These are phyloP conservation scores for Tetranychus cinnabarinus DNA, from an alignment of 1,140 invertebrate genomes.

Conservation along the genomic window DNA sequence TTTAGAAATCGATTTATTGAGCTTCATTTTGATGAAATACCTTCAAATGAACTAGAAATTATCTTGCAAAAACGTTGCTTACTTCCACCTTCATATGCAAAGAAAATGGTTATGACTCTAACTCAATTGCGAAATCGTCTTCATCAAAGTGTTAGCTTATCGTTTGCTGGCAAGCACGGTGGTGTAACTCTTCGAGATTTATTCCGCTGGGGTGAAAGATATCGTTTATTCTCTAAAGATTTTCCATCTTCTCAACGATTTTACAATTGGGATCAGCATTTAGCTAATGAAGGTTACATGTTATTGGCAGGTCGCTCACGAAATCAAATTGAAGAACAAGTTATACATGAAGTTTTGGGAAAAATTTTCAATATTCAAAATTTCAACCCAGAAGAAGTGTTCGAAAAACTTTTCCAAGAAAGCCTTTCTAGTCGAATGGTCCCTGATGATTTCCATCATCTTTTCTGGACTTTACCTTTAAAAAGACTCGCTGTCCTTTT, in stretches of 20 bases:
- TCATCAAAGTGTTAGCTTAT: slow-evolving; percentile 29
- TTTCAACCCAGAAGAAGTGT: slow-evolving; percentile 44
- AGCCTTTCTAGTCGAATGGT: slow-evolving; percentile 1
- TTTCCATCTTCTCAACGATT: slow-evolving; percentile 25
- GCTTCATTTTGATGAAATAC: slow-evolving; percentile 88
- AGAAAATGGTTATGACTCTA: slow-evolving; percentile 81
- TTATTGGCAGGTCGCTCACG: slow-evolving; percentile 78
- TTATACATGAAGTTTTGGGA: slow-evolving; percentile 40
- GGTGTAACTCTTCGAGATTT: slow-evolving; percentile 86
- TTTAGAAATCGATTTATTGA: slow-evolving; percentile 96
- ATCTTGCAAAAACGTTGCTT: slow-evolving; percentile 74
- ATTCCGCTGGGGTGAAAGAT: slow-evolving; percentile 91
- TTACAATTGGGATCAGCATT: slow-evolving; percentile 91
- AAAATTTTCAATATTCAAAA: slow-evolving; percentile 52
- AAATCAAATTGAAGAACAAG: slow-evolving; percentile 42
- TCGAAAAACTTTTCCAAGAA: slow-evolving; percentile 23
- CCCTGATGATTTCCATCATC: slow-evolving; percentile 37
- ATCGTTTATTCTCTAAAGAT: slow-evolving; percentile 39
- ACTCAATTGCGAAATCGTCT: slow-evolving; percentile 45
- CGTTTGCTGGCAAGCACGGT: slow-evolving; percentile 72
- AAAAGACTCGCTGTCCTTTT: slow-evolving; percentile 71
- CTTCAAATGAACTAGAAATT: slow-evolving; percentile 53
- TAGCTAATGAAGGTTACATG: slow-evolving; percentile 90
- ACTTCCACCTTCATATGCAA: slow-evolving; percentile 61
- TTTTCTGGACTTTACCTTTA: slow-evolving; percentile 86